A percentile compares a stretch with the other conserved stretches of the same genome.
These are phyloP conservation scores for Orbicella faveolata DNA, from an alignment of 64 coral and sea anemone species.

Conservation along the genomic window DNA sequence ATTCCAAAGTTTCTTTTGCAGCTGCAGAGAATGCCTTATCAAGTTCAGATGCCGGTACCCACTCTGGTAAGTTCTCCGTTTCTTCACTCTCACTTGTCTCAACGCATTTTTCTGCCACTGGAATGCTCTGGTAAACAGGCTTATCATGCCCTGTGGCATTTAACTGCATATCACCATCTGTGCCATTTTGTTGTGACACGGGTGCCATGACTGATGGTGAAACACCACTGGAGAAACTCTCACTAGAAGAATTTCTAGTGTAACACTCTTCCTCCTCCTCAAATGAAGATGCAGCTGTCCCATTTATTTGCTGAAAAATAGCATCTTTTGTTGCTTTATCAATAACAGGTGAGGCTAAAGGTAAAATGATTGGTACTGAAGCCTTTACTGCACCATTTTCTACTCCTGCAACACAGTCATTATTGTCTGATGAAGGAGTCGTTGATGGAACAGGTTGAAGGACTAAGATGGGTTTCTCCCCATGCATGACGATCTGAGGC, in stretches of 20 bases:
- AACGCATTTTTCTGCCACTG: background rate
- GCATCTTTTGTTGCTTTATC: slow-evolving; percentile 35
- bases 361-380: slow-evolving; percentile 29
- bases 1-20: background rate
- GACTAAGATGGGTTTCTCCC: slow-evolving; percentile 30
- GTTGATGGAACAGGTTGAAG: slow-evolving; percentile 30
- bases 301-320: slow-evolving; percentile 7
- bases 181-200: background rate
- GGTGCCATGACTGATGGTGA: background rate
- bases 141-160: background rate
- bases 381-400: background rate
- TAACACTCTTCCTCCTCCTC: background rate
- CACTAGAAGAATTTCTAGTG: background rate
- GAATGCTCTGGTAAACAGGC: background rate
- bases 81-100: background rate
- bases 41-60: slow-evolving; percentile 35
- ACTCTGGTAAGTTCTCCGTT: slow-evolving; percentile 13
- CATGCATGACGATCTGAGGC: slow-evolving; percentile 57
- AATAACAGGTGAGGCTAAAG: background rate
- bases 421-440: background rate
- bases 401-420: background rate
- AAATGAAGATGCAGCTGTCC: background rate
- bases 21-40: slow-evolving; percentile 40
- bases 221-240: background rate
- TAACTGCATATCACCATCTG: background rate